Evolutionary conservation across 2,797 vertebrate genomes (phyloP), one percentile per base, ranked within the genome.

Genomic region (Anguilla marmorata): DNA sequence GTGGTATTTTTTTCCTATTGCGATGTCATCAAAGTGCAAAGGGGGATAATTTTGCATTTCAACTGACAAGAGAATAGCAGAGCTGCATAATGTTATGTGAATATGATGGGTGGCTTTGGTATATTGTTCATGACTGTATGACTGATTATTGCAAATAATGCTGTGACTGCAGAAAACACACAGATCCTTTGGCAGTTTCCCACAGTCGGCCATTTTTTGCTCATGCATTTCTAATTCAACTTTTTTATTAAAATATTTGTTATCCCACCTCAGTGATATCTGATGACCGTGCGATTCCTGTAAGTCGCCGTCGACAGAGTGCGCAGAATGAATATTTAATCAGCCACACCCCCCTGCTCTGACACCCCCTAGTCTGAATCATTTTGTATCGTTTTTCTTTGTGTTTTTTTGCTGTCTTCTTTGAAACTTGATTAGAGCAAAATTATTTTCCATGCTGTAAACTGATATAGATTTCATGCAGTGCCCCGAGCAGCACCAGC

Each of bases 201-300:
- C 76, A 48, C 21, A 37, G 41, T 48, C 37, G 45, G 76, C 33
- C 37, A 45, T 80, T 80, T 69, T 80, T 24, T 80, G 16, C 41
- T 80, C 76, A 80, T 80, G 76, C 16, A 80, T 37, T 48, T 80
- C 37, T 48, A 45, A 80, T 80, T 80, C 76, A 80, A 21, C 14
- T 80, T 24, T 72, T 74, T 80, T 48, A 80, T 80, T 80, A 41
- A 80, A 45, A 80, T 80, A 45, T 80, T 24, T 21, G 37, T 6
- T 41, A 63, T 21, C 76, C 41, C 16, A 80, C 14, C 41, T 45
- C 76, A 1, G 19, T 37, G 19, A 37, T 80, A 80, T 80, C 41
- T 80, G 76, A 80, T 80, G 76, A 80, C 76, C 5, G 9, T 80
- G 76, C 33, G 5, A 12, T 7, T 48, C 33, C 7, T 48, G 1